Evolutionary conservation across 2,888 invertebrate genomes (phyloP).

Genomic region (Xestia xanthographa): DNA sequence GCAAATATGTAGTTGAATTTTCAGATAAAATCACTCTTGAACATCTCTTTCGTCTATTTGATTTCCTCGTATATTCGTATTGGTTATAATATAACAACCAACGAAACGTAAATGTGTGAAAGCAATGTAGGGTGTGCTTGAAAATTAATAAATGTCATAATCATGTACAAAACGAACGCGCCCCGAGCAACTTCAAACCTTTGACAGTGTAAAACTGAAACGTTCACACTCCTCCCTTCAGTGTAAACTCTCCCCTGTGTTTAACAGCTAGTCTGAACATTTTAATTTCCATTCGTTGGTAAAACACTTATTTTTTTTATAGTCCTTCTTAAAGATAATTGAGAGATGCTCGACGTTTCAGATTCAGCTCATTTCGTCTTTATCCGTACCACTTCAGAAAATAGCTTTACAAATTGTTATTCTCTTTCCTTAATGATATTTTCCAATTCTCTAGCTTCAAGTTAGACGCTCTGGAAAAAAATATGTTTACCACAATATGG

Average conservation of each 20-base stretch:
- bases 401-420: slow-evolving; percentile 31
- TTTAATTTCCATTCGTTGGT: slow-evolving; percentile 74
- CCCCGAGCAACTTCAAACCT: slow-evolving; percentile 69
- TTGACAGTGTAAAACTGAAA: slow-evolving; percentile 75
- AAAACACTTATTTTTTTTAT: slow-evolving; percentile 75
- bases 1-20: neutral
- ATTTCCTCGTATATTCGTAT: slow-evolving; percentile 11
- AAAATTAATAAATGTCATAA: slow-evolving; percentile 78
- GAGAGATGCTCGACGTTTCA: slow-evolving; percentile 65
- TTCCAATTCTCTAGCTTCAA: slow-evolving; percentile 11
- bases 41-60: neutral
- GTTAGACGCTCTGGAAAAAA: slow-evolving; percentile 13
- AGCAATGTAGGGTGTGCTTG: slow-evolving; percentile 62
- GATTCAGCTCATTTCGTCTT: slow-evolving; percentile 36
- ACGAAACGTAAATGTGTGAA: slow-evolving; percentile 57
- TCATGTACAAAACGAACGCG: slow-evolving; percentile 69
- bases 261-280: slow-evolving; percentile 71
- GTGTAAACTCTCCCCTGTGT: slow-evolving; percentile 64
- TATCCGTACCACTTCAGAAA: slow-evolving; percentile 12
- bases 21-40: no score
- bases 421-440: slow-evolving; percentile 18
- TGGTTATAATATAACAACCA: slow-evolving; percentile 32
- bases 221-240: slow-evolving; percentile 70
- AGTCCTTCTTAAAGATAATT: slow-evolving; percentile 68
- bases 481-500: slow-evolving; percentile 14